phyloP scores from a whole-genome alignment of 1,140 invertebrate species.

The Acyrthosiphon pisum region DNA sequence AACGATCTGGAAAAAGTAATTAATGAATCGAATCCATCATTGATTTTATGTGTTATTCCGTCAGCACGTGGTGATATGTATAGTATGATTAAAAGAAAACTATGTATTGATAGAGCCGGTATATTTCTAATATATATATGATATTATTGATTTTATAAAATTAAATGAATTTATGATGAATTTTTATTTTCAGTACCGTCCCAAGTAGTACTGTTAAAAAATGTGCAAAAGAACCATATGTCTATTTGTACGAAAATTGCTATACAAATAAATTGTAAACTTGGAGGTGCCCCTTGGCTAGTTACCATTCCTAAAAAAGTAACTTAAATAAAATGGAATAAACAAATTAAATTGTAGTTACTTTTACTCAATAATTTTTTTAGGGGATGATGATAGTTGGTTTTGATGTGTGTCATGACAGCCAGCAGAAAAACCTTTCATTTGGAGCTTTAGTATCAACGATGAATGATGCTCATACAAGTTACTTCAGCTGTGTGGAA shows the following conservation, averaged over 20 bases:
- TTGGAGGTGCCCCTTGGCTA: slow-evolving; percentile 86
- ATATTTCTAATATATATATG: not conserved
- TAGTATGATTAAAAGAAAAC: slow-evolving; percentile 83
- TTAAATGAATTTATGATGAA: not conserved
- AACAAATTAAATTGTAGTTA: not conserved
- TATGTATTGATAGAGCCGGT: slow-evolving; percentile 73
- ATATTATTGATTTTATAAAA: not conserved
- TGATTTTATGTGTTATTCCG: slow-evolving; percentile 74
- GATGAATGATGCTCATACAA: slow-evolving; percentile 69
- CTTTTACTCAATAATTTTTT: slow-evolving; percentile 50
- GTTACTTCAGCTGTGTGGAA: slow-evolving; percentile 75
- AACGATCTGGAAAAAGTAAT: slow-evolving; percentile 69
- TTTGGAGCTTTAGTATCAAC: slow-evolving; percentile 81
- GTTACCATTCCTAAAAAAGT: slow-evolving; percentile 72
- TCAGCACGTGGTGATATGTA: slow-evolving; percentile 78
- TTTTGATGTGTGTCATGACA: slow-evolving; percentile 86
- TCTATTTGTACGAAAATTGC: slow-evolving; percentile 86
- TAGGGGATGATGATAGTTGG: slow-evolving; percentile 80
- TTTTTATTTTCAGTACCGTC: slow-evolving; percentile 66
- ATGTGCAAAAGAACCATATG: slow-evolving; percentile 68
- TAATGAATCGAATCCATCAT: slow-evolving; percentile 65
- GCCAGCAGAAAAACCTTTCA: slow-evolving; percentile 68
- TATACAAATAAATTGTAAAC: slow-evolving; percentile 86
- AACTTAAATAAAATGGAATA: slow-evolving; percentile 36
- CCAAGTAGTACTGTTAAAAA: slow-evolving; percentile 75